phyloP scores from a whole-genome alignment of 2,888 invertebrate species.

The Quadroppia sp. region DNA sequence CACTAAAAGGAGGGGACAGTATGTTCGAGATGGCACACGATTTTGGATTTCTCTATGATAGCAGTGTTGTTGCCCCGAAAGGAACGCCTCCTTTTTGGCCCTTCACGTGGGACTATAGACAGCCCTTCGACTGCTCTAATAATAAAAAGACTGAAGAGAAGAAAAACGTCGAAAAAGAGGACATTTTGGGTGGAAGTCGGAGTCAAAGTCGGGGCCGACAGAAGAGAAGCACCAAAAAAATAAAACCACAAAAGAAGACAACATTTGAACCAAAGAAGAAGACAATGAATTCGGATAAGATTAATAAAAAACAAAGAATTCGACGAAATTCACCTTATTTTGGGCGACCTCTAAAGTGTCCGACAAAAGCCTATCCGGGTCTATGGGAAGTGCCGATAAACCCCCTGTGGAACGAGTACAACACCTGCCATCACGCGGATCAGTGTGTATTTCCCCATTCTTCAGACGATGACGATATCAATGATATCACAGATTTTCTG shows the following conservation, averaged over 20 bases:
- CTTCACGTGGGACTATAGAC: conserved; percentile 48
- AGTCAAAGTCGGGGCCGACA: neutral
- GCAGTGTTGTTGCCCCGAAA: conserved; percentile 46
- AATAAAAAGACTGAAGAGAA: conserved; percentile 36
- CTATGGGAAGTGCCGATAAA: conserved; percentile 49
- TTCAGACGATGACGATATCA: conserved; percentile 55
- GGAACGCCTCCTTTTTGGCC: conserved; percentile 47
- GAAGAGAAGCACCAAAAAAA: neutral
- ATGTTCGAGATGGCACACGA: conserved; percentile 48
- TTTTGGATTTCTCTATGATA: conserved; percentile 48
- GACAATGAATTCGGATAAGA: conserved; percentile 5
- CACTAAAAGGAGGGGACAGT: conserved; percentile 45
- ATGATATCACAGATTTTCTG: conserved; percentile 48
- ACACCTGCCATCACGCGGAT: conserved; percentile 48
- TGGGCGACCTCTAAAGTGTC: conserved; percentile 45
- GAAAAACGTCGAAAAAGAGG: conserved; percentile 5
- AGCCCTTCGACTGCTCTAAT: conserved; percentile 43
- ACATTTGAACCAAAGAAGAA: neutral
- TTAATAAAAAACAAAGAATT: conserved; percentile 39
- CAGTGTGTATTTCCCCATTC: conserved; percentile 67
- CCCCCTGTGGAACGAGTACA: conserved; percentile 48
- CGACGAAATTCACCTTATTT: conserved; percentile 41
- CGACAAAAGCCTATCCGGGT: conserved; percentile 54
- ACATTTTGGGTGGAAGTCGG: neutral
- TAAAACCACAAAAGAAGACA: neutral